Base-by-base conservation (phyloP, 2,888 invertebrate genomes). In the Ectobius pallidus region DNA sequence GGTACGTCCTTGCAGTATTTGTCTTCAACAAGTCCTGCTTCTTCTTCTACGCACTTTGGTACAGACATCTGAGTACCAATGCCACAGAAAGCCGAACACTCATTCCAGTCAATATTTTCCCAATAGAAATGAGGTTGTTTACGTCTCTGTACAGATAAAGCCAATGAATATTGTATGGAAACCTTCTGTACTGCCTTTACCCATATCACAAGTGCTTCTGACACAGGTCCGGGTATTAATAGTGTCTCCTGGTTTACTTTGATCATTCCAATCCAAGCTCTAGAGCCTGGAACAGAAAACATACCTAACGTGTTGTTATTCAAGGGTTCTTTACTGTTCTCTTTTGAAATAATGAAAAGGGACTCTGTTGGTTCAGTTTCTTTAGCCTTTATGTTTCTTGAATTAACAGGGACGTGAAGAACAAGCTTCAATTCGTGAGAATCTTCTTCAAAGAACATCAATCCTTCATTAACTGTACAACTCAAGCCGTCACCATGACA, bases 401-500 rank as follows among this genome's bases (percentile, higher is more conserved):
- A 6, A 9, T 14, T 14, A 6, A 39, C 39, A 9, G 14, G 14
- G 14, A 39, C 39, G 14, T 39, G 7, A 39, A 39, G 39, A 6
- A 39, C 14, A 6, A 9, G 6, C 39, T 39, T 39, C 39, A 14
- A 14, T 39, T 6, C 39, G n/a, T n/a, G n/a, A n/a, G n/a, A n/a
- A 25, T 25, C 6, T 11, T 25, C 18, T 14, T 52, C 3, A 52
- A 49, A 22, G 52, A 52, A 52, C 25, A 6, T 52, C 0, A 22
- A 25, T 9, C 20, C 4, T 3, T 25, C 25, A 86, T 85, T 6
- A 1, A 52, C 11, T 0, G 6, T 18, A 22, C 52, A 52, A 2
- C 49, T 4, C 22, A 14, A 2, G 77, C 88, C 88, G 79, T 90
- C 87, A 1, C 90, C 90, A 27, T 86, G 88, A 80, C 90, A 91